phyloP scores from a whole-genome alignment of 2,888 invertebrate species.

The Serrognathus titanus region DNA sequence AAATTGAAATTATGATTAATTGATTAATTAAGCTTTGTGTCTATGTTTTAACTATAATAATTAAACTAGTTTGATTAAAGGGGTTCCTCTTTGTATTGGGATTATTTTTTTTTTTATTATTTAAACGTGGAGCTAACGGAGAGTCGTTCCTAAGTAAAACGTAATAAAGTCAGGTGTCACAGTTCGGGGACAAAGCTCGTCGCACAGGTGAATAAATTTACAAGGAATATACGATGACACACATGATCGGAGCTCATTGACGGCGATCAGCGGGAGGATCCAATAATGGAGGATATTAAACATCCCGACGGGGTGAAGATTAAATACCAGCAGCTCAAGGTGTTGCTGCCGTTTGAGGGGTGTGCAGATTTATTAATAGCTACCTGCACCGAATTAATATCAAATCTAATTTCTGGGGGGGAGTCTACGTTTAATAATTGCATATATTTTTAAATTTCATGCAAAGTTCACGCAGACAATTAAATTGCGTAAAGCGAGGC shows the following conservation, averaged over 20 bases:
- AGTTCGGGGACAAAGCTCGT: neutral
- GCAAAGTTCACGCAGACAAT: no score
- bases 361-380: slow-evolving; percentile 17
- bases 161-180: neutral
- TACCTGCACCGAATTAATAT: neutral
- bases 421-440: no score
- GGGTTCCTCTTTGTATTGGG: no score
- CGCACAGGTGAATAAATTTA: slow-evolving; percentile 19
- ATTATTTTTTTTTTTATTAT: no score
- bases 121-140: no score
- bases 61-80: no score
- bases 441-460: no score
- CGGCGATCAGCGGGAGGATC: slow-evolving; percentile 27
- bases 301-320: slow-evolving; percentile 27
- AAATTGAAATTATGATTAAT: no score
- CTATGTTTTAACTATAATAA: no score
- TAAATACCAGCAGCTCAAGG: slow-evolving; percentile 27
- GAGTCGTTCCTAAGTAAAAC: no score
- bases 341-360: slow-evolving; percentile 13
- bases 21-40: no score
- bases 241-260: slow-evolving; percentile 28
- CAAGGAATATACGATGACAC: slow-evolving; percentile 23
- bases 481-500: no score
- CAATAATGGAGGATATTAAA: slow-evolving; percentile 29
- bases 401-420: neutral